Evolutionary conservation across 2,797 vertebrate species (phyloP).

Genomic region (Benthosema pterotum): DNA sequence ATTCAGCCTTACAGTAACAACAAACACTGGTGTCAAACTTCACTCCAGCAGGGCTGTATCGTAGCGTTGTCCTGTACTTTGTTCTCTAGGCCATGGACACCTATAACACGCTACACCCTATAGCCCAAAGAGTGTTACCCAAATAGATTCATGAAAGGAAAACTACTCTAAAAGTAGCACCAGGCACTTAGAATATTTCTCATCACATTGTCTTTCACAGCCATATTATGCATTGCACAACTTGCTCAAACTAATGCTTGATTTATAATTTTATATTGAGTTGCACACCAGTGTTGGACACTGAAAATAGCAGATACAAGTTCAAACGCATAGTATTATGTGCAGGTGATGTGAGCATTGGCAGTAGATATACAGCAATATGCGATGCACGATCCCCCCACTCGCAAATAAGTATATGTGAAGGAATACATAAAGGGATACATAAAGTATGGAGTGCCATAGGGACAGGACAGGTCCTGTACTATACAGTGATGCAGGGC

Average conservation of each 20-base stretch:
- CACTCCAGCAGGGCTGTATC: conserved; percentile 22
- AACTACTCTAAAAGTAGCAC: neutral
- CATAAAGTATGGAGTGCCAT: conserved; percentile 9
- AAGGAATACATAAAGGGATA: too few relatives aligned
- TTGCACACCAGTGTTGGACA: too few relatives aligned
- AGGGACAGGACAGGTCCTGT: conserved; percentile 6
- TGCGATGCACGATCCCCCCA: too few relatives aligned
- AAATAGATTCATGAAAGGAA: neutral
- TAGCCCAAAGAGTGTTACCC: neutral
- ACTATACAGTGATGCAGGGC: conserved; percentile 22
- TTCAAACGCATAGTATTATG: too few relatives aligned
- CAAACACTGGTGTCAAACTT: conserved; percentile 30
- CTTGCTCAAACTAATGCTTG: too few relatives aligned
- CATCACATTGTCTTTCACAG: conserved; percentile 14
- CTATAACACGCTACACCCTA: neutral
- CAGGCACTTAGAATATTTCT: conserved; percentile 15
- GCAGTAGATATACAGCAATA: too few relatives aligned
- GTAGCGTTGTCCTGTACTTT: conserved; percentile 16
- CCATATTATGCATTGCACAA: too few relatives aligned
- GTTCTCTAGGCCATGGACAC: conserved; percentile 3
- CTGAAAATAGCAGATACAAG: too few relatives aligned
- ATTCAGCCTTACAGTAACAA: conserved; percentile 31
- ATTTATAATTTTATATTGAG: too few relatives aligned
- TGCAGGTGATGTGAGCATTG: too few relatives aligned
- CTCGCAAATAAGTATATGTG: too few relatives aligned